Conservation (phyloP, 2,113 vertebrate genomes). For the Xenus cinereus region DNA sequence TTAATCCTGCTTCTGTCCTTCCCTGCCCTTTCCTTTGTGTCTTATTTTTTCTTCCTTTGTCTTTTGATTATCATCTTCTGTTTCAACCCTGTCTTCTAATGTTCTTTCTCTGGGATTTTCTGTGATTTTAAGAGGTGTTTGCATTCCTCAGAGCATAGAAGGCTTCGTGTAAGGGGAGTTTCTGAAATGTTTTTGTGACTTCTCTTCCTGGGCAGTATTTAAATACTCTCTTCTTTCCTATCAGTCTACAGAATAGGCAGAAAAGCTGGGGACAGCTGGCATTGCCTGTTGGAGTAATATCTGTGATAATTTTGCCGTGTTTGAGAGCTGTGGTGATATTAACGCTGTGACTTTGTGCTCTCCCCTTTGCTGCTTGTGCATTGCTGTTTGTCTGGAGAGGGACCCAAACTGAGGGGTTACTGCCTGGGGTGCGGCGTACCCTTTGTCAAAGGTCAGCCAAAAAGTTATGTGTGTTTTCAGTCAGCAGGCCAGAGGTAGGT, state of each 20-base stretch:
- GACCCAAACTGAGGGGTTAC: neutral
- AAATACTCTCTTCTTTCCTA: neutral
- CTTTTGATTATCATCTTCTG: neutral
- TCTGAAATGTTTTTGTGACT: neutral
- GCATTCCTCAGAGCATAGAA: neutral
- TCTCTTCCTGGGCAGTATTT: neutral
- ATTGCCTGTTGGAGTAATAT: neutral
- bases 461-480: neutral
- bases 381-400: neutral
- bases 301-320: neutral
- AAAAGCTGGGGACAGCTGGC: neutral
- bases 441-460: neutral
- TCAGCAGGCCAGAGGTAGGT: neutral
- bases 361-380: neutral
- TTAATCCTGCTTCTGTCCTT: neutral
- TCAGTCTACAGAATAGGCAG: neutral
- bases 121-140: neutral
- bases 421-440: neutral
- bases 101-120: neutral
- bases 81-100: neutral
- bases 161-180: neutral
- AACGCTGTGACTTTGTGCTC: neutral
- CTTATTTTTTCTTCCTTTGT: neutral
- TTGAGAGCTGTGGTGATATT: neutral
- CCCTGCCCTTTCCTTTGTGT: neutral